These are phyloP conservation scores for Anagrus nilaparvatae DNA, from an alignment of 1,140 invertebrate species.

Conservation along the genomic window DNA sequence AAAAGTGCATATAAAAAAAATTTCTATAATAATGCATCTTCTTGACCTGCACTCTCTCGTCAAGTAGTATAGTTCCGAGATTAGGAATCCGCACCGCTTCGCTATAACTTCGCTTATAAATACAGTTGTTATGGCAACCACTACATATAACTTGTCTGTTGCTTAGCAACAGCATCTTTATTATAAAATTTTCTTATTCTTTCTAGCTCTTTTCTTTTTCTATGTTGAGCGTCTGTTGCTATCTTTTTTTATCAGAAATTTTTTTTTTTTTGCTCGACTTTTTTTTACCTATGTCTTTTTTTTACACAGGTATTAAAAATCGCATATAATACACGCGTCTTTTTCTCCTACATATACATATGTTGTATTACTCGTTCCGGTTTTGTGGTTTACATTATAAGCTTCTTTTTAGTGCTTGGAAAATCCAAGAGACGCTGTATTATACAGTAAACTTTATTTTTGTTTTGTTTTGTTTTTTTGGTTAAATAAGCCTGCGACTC, in stretches of 20 bases:
- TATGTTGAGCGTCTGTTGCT: not conserved
- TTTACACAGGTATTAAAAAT: too few species aligned
- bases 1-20: slow-evolving; percentile 7
- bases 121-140: slow-evolving; percentile 16
- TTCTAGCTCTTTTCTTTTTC: not conserved
- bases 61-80: slow-evolving; percentile 2
- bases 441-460: too few species aligned
- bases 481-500: too few species aligned
- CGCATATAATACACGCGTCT: too few species aligned
- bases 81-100: slow-evolving; percentile 14
- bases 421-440: too few species aligned
- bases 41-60: not conserved
- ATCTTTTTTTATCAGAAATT: too few species aligned
- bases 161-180: slow-evolving; percentile 33
- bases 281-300: too few species aligned
- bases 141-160: too few species aligned
- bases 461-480: too few species aligned
- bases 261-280: too few species aligned
- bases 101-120: slow-evolving; percentile 16
- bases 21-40: not conserved
- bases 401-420: too few species aligned
- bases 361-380: not conserved
- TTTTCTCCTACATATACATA: not conserved
- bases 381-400: not conserved
- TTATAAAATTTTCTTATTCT: slow-evolving; percentile 1